Percentiles rank a stretch among this genome's conserved stretches.
Conservation (phyloP, 2,797 vertebrate genomes). For the Pseudocheirus occidentalis region DNA sequence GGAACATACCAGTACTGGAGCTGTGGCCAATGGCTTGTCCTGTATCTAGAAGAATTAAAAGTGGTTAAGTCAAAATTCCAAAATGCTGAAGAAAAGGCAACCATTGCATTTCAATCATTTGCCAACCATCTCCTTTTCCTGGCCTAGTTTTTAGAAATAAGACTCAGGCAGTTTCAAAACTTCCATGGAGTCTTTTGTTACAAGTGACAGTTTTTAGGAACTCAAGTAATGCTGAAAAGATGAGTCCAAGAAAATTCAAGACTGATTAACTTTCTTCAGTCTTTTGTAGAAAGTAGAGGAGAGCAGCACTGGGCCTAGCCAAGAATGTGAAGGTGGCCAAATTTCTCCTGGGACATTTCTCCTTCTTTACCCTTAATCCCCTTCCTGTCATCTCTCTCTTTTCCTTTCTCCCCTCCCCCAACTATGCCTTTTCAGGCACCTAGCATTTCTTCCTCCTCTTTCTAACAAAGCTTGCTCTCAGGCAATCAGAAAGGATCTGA, state of each 20-base stretch:
- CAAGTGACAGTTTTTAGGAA: background rate
- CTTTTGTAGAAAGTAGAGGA: background rate
- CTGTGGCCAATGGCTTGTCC: background rate
- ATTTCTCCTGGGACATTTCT: background rate
- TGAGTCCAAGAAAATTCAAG: background rate
- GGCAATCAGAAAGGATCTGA: background rate
- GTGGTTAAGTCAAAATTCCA: background rate
- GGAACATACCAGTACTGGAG: constrained; percentile 27
- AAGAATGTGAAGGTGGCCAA: background rate
- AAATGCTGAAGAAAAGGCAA: constrained; percentile 29
- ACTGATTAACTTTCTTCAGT: background rate
- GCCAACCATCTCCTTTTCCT: background rate
- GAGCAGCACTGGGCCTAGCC: background rate
- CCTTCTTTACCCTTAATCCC: background rate
- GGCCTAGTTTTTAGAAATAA: background rate
- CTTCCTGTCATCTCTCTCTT: background rate
- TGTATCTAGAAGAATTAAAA: background rate
- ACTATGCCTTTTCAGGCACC: background rate
- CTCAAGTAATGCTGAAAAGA: constrained; percentile 22
- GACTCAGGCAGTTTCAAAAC: background rate
- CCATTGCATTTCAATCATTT: background rate
- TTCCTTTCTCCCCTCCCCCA: background rate
- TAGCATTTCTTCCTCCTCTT: background rate
- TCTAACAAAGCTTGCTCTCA: background rate
- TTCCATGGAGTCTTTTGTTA: background rate